Evolutionary conservation across 1,140 invertebrate genomes (phyloP), one percentile per base, ranked within the genome.

Genomic region (Drosophila persimilis): DNA sequence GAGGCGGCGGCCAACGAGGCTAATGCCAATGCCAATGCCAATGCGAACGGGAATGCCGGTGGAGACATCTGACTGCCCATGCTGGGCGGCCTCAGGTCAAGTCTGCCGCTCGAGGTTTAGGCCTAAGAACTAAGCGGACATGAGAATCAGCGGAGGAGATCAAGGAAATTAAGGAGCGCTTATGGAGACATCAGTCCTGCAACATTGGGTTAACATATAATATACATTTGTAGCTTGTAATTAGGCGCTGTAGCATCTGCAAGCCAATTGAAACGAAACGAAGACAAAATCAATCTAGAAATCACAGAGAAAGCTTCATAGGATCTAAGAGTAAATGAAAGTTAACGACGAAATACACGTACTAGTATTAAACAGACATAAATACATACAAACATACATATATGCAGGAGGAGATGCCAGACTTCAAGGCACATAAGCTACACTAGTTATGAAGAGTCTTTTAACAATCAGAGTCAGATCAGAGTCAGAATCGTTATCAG

Each of bases 21-120:
- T 9, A 81, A 81, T 66, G 78, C 73, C 55, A 81, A 81, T 77
- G 57, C 51, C 13, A 81, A 81, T 66, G 78, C 73, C 52, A 81
- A 81, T 77, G 57, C 51, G 2, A 74, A 45, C 2, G 69, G 53
- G 26, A 85, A 74, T 45, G 80, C 55, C 41, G 71, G 73, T 9
- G 64, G 76, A n/a, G 90, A 91, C 51, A 91, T 91, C 75, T 90
- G 90, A 91, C 90, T 91, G 81, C 90, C 90, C 58, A 91, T 91
- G 53, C 58, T 91, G 66, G 80, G 75, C 72, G 76, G 83, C 72
- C 75, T 86, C 39, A 83, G 78, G 57, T 89, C 78, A 39, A 79
- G 75, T 65, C 74, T 85, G 81, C 67, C 54, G 45, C 56, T 64
- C 56, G 43, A 46, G 46, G 50, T 80, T 45, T 66, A 63, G 62